These are phyloP conservation scores for Riptortus pedestris DNA, from an alignment of 1,140 invertebrate genomes.

Conservation along the genomic window DNA sequence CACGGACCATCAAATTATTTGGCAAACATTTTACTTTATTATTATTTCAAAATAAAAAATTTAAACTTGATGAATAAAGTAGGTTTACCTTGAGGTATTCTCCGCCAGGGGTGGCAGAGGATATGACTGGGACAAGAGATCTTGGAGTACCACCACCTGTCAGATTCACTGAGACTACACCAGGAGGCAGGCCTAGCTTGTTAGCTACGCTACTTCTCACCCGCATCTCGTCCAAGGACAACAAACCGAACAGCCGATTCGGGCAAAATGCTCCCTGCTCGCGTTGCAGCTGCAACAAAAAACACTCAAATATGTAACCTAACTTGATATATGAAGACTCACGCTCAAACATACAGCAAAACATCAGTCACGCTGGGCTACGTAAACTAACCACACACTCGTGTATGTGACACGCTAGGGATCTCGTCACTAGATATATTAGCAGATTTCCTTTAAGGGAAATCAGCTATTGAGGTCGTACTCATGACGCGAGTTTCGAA, in stretches of 20 bases:
- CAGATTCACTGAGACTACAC: slow-evolving; percentile 14
- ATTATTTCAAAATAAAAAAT: too few species aligned
- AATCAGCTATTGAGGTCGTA: too few species aligned
- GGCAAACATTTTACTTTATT: too few species aligned
- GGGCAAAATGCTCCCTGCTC: slow-evolving; percentile 16
- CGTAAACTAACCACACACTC: too few species aligned
- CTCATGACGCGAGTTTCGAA: too few species aligned
- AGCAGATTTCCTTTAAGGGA: too few species aligned
- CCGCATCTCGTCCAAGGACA: slow-evolving; percentile 10
- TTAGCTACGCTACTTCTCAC: slow-evolving; percentile 9
- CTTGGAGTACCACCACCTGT: slow-evolving; percentile 22
- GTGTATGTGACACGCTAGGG: too few species aligned
- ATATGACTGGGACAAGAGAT: slow-evolving; percentile 24
- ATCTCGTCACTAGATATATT: too few species aligned
- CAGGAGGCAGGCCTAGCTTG: slow-evolving; percentile 12
- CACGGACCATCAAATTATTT: background rate
- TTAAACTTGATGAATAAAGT: background rate
- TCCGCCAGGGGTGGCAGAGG: slow-evolving; percentile 19
- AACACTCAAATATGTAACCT: too few species aligned
- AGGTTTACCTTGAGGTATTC: slow-evolving; percentile 16
- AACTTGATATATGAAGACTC: too few species aligned
- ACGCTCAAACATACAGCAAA: too few species aligned
- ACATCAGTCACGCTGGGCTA: too few species aligned
- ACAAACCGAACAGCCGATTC: slow-evolving; percentile 13
- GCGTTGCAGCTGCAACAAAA: slow-evolving; percentile 2